Evolutionary conservation across 1,140 invertebrate species (phyloP), one percentile per base, ranked within the genome.

Genomic region (Zaprionus gabonicus): DNA sequence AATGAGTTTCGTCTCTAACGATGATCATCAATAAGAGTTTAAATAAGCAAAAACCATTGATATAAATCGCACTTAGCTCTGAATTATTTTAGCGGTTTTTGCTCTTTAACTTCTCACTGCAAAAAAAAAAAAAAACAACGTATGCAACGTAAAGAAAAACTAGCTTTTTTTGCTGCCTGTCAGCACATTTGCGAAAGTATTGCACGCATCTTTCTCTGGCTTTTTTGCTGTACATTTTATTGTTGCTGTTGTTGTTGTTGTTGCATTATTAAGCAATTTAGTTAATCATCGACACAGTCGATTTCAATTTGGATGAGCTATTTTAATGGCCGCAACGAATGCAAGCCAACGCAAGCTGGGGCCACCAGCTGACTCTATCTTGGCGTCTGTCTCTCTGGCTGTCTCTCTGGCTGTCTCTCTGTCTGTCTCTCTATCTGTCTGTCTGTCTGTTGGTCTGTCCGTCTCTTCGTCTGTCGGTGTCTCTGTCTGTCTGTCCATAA

Each of bases 301-400:
- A 80, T 84, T 88, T 88, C 84, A 87, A 87, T 88, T 88, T 83
- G 73, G 77, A 36, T 88, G 70, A 82, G 67, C 76, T 82, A 87
- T 86, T 86, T 86, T 87, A 86, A 86, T 87, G 63, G 70, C 67
- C 77, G 64, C 71, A 49, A 71, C 59, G 57, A 83, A 83, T 80
- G 78, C 65, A 46, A 51, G 60, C 66, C 65, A 63, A 66, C 72
- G 68, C 62, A 41, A 46, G 20, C 46, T 20, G 20, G 17, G 41
- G 31, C 31, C 31, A 34, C 46, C 46, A 51, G 4, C 46, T 51
- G 46, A 51, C 46, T 12, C 7, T 51, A 13, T 51, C 46, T 12
- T 1, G 9, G 20, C 4, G 7, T 4, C 7, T 17, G 41, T 46
- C 7, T 17, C 6, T 44, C 41, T 17, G 1, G 7, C 7, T 17